Conservation (phyloP, 2,888 invertebrate genomes). For the Drosophila mercatorum region DNA sequence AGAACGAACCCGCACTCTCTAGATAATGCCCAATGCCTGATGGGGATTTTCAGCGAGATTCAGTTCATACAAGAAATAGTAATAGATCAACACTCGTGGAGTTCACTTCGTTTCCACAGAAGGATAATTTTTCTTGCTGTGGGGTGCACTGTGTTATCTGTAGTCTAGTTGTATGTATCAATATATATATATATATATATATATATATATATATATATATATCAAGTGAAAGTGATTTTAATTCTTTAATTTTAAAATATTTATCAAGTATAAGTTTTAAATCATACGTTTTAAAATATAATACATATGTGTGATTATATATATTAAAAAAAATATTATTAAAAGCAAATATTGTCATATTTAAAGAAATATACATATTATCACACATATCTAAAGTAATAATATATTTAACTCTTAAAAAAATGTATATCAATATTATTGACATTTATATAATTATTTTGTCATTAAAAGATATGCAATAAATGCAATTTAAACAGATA, state of each 20-base stretch:
- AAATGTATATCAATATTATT: no score
- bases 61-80: constrained; percentile 59
- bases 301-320: neutral
- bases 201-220: constrained; percentile 5
- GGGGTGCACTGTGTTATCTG: constrained; percentile 60
- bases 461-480: no score
- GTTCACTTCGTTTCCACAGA: constrained; percentile 73
- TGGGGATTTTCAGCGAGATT: constrained; percentile 20
- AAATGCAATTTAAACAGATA: neutral
- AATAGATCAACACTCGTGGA: constrained; percentile 79
- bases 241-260: neutral
- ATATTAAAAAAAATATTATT: neutral
- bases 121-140: constrained; percentile 55
- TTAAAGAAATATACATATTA: neutral
- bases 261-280: no score
- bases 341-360: neutral
- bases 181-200: neutral
- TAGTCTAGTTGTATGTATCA: constrained; percentile 71
- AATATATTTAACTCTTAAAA: no score
- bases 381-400: neutral
- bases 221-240: constrained; percentile 31
- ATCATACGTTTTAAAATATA: neutral
- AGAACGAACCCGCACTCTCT: neutral
- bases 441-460: no score
- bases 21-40: constrained; percentile 1